Evolutionary conservation across 1,140 invertebrate species (phyloP), one percentile per base, ranked within the genome.

Genomic region (Arctopsyche grandis): DNA sequence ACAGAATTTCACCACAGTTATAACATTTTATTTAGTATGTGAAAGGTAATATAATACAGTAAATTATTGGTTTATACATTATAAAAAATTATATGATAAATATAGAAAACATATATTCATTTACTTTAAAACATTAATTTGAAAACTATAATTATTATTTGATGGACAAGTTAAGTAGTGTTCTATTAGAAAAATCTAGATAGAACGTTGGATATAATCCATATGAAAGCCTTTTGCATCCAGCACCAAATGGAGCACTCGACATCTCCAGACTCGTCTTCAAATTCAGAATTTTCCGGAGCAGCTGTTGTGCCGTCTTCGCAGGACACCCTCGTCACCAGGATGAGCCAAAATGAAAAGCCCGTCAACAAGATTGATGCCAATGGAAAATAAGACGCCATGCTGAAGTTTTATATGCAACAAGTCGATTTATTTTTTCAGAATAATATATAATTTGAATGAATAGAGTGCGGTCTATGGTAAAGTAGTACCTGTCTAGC

Each of bases 191-290:
- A 80, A 46, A 82, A 82, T 73, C 75, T 70, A 4, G 81, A 80
- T 9, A 82, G n/a, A 12, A 82, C 70, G 44, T 78, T 82, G 22
- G 88, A 88, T 76, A 89, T 85, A 44, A 89, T 84, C 79, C 88
- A 89, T 85, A 89, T 87, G 10, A 85, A 85, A 10, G 87, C 87
- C 83, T 89, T 89, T 80, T 89, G 87, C 63, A 89, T 88, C 87
- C 87, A 89, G 80, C 88, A 89, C 87, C 87, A 89, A 29, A 89
- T 89, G 1, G 86, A 88, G 66, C 88, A 89, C 46, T 85, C 79
- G 38, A 84, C 85, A 82, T 87, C 87, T 24, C 81, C 83, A 0
- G 84, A 83, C 43, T 85, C 85, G 75, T 89, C 87, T 80, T 86
- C 86, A 60, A 87, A 86, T 16, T 85, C 85, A 4, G 80, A 79